phyloP scores from a whole-genome alignment of 2,888 invertebrate genomes.

The Thymelicus lineola region DNA sequence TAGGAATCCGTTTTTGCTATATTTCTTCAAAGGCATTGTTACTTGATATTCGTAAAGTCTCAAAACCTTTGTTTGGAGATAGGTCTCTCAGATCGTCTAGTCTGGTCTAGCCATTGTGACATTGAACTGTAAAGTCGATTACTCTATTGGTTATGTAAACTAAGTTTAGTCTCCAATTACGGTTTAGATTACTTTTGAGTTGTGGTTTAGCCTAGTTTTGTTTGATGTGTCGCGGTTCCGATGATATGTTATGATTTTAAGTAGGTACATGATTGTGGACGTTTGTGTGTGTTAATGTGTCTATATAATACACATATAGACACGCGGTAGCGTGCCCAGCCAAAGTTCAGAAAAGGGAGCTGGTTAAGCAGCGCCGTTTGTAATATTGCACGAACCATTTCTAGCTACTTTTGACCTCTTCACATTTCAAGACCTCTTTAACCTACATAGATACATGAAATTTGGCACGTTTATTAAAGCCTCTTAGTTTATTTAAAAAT shows the following conservation, averaged over 20 bases:
- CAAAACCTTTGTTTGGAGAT: not conserved
- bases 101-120: not conserved
- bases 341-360: no score
- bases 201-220: constrained; percentile 29
- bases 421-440: no score
- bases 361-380: no score
- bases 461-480: no score
- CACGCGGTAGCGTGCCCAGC: no score
- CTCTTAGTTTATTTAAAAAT: no score
- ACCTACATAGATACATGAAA: no score
- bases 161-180: constrained; percentile 11
- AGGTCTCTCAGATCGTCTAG: not conserved
- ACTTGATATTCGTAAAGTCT: not conserved
- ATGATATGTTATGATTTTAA: not conserved
- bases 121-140: constrained; percentile 13
- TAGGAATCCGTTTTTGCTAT: constrained; percentile 31
- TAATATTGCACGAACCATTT: no score
- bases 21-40: constrained; percentile 16
- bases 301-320: no score
- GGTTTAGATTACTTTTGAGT: constrained; percentile 24
- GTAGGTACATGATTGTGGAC: not conserved
- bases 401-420: no score
- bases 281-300: not conserved
- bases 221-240: not conserved
- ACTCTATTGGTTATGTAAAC: not conserved